Conservation (phyloP, 2,113 vertebrate species). For the Ictalurus furcatus region DNA sequence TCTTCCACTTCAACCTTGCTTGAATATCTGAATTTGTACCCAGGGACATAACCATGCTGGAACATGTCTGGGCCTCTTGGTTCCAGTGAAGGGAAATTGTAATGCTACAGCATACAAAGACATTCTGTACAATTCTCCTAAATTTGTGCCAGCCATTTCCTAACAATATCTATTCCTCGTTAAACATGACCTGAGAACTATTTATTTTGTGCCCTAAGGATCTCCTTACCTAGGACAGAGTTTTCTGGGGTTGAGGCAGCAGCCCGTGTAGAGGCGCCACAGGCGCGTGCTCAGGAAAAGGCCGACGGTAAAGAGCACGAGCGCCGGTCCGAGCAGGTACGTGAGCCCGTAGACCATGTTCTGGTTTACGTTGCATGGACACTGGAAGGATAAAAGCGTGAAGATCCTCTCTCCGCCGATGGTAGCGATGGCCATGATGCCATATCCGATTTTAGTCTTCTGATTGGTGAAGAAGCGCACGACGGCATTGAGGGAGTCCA, state of each 20-base stretch:
- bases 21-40: background rate
- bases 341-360: slow-evolving; percentile 83
- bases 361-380: slow-evolving; percentile 83
- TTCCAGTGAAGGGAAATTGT: background rate
- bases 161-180: background rate
- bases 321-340: slow-evolving; percentile 86
- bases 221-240: slow-evolving; percentile 61
- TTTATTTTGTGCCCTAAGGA: background rate
- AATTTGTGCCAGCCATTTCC: background rate
- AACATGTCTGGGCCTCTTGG: background rate
- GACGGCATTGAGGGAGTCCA: slow-evolving; percentile 83
- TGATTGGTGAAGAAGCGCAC: slow-evolving; percentile 81
- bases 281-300: slow-evolving; percentile 80
- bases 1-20: background rate
- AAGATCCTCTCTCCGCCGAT: slow-evolving; percentile 86
- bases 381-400: slow-evolving; percentile 88
- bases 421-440: slow-evolving; percentile 87
- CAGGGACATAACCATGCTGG: background rate
- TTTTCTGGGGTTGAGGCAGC: slow-evolving; percentile 76
- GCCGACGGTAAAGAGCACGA: slow-evolving; percentile 81
- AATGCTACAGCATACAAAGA: background rate
- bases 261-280: slow-evolving; percentile 90
- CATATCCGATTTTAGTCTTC: slow-evolving; percentile 88
- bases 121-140: background rate
- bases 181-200: background rate